Evolutionary conservation across 2,888 invertebrate species (phyloP).

Genomic region (Scaeva pyrastri): DNA sequence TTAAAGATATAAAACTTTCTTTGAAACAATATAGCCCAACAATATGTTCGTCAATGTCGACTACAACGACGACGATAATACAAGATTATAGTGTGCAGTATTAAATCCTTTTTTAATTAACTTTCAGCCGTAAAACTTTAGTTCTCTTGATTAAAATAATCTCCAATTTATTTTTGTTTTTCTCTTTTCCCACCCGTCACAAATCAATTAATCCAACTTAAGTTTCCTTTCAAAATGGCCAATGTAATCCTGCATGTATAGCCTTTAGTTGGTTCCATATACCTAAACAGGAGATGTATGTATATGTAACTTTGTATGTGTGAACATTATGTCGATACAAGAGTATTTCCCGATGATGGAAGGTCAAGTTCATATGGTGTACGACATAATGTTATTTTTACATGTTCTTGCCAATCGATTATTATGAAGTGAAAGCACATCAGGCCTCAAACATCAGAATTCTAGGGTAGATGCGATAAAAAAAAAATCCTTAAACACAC

Average conservation of each 20-base stretch:
- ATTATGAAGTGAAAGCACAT: conserved; percentile 29
- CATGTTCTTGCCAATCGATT: conserved; percentile 14
- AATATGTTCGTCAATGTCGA: no score
- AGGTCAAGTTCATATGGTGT: conserved; percentile 10
- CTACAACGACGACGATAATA: background rate
- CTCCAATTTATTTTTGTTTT: background rate
- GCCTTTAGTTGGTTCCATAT: background rate
- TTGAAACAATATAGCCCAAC: no score
- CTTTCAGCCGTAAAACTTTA: background rate
- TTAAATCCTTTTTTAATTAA: conserved; percentile 5
- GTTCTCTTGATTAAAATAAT: background rate
- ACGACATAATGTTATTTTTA: conserved; percentile 19
- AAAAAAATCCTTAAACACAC: background rate
- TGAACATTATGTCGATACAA: background rate
- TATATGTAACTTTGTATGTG: background rate
- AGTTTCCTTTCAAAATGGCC: background rate
- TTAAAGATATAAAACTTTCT: no score
- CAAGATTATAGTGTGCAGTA: background rate
- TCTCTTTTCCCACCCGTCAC: background rate
- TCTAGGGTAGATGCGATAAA: background rate
- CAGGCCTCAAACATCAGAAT: background rate
- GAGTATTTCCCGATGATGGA: background rate
- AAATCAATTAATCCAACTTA: conserved; percentile 16
- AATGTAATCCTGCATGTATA: background rate
- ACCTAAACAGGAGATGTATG: background rate